Evolutionary conservation across 2,797 vertebrate species (phyloP).

Genomic region (Trichosurus vulpecula): DNA sequence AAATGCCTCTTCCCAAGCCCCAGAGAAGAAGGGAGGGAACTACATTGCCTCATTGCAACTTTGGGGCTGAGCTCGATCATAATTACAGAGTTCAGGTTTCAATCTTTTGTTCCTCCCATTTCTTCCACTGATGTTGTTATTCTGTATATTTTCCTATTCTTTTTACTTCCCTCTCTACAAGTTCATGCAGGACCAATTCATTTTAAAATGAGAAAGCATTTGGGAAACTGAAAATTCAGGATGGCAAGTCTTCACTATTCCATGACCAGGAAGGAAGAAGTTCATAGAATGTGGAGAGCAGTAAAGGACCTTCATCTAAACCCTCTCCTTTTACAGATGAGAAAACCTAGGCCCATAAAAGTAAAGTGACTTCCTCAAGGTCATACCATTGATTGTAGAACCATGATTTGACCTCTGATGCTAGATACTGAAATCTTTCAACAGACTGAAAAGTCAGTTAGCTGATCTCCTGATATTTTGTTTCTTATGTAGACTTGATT

Average conservation of each 20-base stretch:
- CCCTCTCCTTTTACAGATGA: neutral
- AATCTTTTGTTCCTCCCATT: neutral
- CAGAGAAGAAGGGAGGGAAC: neutral
- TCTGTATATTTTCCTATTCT: too few species aligned
- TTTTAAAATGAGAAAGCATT: neutral
- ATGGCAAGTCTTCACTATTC: neutral
- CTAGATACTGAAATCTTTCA: neutral
- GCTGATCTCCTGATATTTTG: neutral
- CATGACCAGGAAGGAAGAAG: neutral
- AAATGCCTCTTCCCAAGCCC: neutral
- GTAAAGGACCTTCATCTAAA: neutral
- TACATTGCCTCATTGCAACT: neutral
- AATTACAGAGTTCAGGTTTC: neutral
- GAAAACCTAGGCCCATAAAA: neutral
- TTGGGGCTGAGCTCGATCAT: neutral
- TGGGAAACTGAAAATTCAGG: neutral
- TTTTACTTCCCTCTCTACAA: too few species aligned
- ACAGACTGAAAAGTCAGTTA: neutral
- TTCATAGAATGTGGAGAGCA: constrained; percentile 3
- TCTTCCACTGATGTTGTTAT: too few species aligned
- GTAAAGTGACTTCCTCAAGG: constrained; percentile 2
- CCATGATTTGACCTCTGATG: neutral
- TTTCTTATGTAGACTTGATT: neutral
- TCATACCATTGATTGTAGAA: constrained; percentile 13
- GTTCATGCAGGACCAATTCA: neutral